Evolutionary conservation across 2,888 invertebrate genomes (phyloP).

Genomic region (Schizotus pectinicornis): DNA sequence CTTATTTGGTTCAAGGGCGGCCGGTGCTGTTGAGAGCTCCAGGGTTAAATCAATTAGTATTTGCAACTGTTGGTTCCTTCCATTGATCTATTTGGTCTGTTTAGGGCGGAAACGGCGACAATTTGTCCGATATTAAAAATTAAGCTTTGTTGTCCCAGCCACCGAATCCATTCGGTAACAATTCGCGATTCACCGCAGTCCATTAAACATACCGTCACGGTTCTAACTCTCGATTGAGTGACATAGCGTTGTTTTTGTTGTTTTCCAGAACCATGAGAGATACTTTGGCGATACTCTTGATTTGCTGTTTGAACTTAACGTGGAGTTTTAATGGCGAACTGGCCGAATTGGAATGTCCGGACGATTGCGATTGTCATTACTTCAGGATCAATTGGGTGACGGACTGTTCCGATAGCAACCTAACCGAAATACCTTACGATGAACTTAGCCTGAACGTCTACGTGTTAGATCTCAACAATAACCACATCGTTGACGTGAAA

Average conservation of each 20-base stretch:
- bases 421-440: slow-evolving; percentile 71
- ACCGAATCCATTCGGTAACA: no score
- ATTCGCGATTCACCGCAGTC: no score
- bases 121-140: no score
- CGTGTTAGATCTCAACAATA: slow-evolving; percentile 73
- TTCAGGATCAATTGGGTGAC: slow-evolving; percentile 80
- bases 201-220: not conserved
- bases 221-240: not conserved
- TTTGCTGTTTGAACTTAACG: slow-evolving; percentile 2
- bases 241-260: slow-evolving; percentile 4
- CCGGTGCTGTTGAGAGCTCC: no score
- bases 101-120: no score
- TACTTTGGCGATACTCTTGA: slow-evolving; percentile 16
- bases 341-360: slow-evolving; percentile 73
- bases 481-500: slow-evolving; percentile 66
- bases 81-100: no score
- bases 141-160: no score
- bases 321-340: slow-evolving; percentile 66
- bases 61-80: no score
- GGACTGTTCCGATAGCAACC: slow-evolving; percentile 76
- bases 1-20: no score
- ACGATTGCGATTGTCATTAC: slow-evolving; percentile 78
- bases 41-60: no score
- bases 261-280: slow-evolving; percentile 25
- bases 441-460: slow-evolving; percentile 75